phyloP scores from a whole-genome alignment of 2,888 invertebrate genomes.

The Tinea pellionella region DNA sequence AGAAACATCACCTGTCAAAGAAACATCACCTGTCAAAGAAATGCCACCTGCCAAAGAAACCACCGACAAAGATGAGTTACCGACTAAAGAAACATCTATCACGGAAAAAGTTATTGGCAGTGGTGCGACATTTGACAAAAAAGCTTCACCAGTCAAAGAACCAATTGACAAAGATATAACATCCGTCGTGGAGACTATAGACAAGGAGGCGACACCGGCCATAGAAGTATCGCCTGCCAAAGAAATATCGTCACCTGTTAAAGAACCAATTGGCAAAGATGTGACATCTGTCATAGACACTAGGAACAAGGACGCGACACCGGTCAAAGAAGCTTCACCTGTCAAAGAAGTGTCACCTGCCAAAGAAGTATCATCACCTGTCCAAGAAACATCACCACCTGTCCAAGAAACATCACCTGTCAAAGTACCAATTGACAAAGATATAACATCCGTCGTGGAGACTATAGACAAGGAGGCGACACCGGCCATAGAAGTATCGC shows the following conservation, averaged over 20 bases:
- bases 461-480: too few relatives aligned
- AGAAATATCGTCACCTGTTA: background rate
- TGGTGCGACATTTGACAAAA: too few relatives aligned
- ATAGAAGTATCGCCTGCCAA: too few relatives aligned
- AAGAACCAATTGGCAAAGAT: background rate
- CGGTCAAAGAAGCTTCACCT: background rate
- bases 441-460: background rate
- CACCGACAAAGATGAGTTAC: too few relatives aligned
- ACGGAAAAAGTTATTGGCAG: too few relatives aligned
- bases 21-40: too few relatives aligned
- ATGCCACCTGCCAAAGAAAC: too few relatives aligned
- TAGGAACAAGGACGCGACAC: too few relatives aligned
- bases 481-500: too few relatives aligned
- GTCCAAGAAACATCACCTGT: background rate
- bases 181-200: background rate
- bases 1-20: too few relatives aligned
- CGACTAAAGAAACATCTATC: too few relatives aligned
- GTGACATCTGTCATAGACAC: too few relatives aligned
- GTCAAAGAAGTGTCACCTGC: background rate
- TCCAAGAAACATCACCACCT: background rate
- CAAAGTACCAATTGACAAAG: background rate
- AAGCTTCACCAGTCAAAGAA: background rate
- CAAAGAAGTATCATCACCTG: background rate
- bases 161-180: background rate
- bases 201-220: background rate